Conservation (phyloP, 2,888 invertebrate species). For the Drosophila neonasuta region DNA sequence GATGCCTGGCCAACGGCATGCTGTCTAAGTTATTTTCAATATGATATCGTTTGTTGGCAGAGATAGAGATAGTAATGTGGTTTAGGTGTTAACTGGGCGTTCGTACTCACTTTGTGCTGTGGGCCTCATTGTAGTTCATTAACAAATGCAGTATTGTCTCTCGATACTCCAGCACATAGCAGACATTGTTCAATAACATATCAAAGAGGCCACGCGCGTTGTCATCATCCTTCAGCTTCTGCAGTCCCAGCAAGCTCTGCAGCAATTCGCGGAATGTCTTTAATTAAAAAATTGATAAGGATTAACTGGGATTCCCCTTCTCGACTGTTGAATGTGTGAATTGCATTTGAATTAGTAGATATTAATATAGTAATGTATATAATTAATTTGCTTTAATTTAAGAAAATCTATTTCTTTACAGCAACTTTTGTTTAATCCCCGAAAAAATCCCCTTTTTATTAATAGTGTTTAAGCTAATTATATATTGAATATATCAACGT, state of each 20-base stretch:
- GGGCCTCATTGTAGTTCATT: constrained; percentile 91
- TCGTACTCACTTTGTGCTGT: constrained; percentile 90
- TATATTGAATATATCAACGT: background rate
- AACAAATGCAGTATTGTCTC: constrained; percentile 93
- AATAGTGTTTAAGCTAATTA: background rate
- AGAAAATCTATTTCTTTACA: background rate
- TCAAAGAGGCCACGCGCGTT: constrained; percentile 90
- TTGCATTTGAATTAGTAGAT: constrained; percentile 17
- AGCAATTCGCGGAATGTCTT: constrained; percentile 92
- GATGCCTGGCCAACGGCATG: constrained; percentile 27
- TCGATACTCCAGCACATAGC: constrained; percentile 96
- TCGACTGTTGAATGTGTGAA: background rate
- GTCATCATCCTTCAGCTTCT: constrained; percentile 86
- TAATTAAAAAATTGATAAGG: constrained; percentile 67
- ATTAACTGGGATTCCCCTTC: background rate
- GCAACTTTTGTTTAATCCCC: background rate
- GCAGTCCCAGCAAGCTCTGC: constrained; percentile 91
- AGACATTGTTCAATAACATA: constrained; percentile 94
- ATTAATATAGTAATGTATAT: background rate
- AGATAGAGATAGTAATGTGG: constrained; percentile 38
- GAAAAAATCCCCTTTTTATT: background rate
- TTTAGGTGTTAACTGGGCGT: constrained; percentile 19
- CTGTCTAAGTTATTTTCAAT: constrained; percentile 61
- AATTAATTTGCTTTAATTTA: background rate
- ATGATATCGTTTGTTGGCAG: constrained; percentile 42